Evolutionary conservation across 2,113 vertebrate genomes (phyloP).

Genomic region (Rhinoptilus africanus): DNA sequence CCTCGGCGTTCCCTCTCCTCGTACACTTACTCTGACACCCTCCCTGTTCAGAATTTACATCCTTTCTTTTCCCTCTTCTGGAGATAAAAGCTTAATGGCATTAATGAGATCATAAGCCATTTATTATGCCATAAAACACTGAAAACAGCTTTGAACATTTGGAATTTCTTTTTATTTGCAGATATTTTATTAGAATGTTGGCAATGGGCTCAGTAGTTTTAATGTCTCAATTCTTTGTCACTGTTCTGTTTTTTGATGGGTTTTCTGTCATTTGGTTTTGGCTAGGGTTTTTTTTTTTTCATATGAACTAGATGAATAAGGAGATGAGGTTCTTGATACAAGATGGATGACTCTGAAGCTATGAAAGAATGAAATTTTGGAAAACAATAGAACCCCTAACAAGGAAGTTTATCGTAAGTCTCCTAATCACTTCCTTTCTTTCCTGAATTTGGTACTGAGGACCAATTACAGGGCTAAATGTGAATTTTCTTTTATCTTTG

Average conservation of each 20-base stretch:
- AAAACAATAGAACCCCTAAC: neutral
- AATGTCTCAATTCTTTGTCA: neutral
- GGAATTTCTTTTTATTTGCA: constrained; percentile 1
- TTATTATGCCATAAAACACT: neutral
- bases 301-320: neutral
- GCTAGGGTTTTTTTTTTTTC: neutral
- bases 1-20: accelerated
- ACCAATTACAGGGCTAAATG: neutral
- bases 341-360: neutral
- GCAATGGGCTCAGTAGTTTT: neutral
- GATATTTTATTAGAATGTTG: neutral
- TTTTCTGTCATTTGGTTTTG: neutral
- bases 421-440: neutral
- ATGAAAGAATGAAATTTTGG: neutral
- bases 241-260: neutral
- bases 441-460: neutral
- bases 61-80: neutral
- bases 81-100: neutral
- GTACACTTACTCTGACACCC: neutral
- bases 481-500: neutral
- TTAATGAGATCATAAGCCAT: neutral
- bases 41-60: neutral
- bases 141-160: neutral
- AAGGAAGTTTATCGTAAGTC: neutral
- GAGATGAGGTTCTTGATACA: neutral